Base-by-base conservation (phyloP, 2,113 vertebrate genomes). In the Hippocampus guttulatus region DNA sequence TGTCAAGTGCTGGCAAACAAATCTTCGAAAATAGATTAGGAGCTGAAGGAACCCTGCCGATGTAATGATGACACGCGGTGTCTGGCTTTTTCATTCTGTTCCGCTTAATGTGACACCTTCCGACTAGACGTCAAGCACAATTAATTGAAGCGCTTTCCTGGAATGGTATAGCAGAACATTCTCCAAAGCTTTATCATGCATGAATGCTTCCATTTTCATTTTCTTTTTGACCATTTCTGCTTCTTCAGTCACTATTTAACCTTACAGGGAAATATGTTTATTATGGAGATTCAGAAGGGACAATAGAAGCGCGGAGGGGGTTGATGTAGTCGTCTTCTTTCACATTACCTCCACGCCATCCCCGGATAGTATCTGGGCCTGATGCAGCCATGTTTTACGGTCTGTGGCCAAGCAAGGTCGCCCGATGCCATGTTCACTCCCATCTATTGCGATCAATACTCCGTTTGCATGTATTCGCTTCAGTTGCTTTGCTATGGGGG, bases 11-110 rank as follows among this genome's bases (percentile, higher is more conserved):
- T 84, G 87, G 68, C 87, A 88, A 80, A 83, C 88, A 85, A 87
- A 89, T 88, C 87, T 81, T 80, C 82, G 75, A 79, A 84, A 87
- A 89, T 86, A 84, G 76, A 90, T 85, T 86, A 79, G 78, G 82
- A 81, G 81, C 87, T 77, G 85, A 87, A 77, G 81, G 81, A 85
- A 85, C 77, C 75, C 82, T 64, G 85, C 85, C 83, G 68, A 80
- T 83, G 84, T 84, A 81, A 75, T 88, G 86, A 87, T 58, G 27
- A 33, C 58, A 88, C 84, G 78, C 75, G 78, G 79, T 78, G 68
- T 85, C 81, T 76, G 81, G 71, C 70, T 87, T 87, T 89, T 89
- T 82, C 76, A 86, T 88, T 84, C 86, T 82, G 86, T 85, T 80
- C 81, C 75, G 60, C 84, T 79, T 88, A 83, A 90, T 87, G 75